Conservation (phyloP, 2,113 vertebrate species). For the Dipodomys spectabilis region DNA sequence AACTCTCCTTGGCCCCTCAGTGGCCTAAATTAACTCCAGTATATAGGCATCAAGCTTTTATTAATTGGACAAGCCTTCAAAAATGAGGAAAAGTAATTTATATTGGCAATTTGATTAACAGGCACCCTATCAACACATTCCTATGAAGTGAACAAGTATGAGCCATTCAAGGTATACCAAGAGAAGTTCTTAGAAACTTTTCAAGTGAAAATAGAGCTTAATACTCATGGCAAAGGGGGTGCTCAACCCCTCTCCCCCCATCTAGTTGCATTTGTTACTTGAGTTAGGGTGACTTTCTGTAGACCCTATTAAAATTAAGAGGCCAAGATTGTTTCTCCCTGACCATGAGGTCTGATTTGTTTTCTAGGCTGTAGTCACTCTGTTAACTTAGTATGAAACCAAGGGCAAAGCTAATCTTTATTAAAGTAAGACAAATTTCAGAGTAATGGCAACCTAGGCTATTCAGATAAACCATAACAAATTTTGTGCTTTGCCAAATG, state of each 20-base stretch:
- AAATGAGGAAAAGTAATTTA: constrained; percentile 72
- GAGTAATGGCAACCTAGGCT: not conserved
- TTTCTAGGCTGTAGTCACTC: not conserved
- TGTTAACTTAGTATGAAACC: not conserved
- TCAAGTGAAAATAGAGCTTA: constrained; percentile 27
- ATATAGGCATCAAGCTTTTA: constrained; percentile 45
- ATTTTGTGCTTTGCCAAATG: not conserved
- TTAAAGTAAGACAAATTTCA: not conserved
- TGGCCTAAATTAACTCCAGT: constrained; percentile 44
- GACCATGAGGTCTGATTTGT: not conserved
- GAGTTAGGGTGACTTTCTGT: not conserved
- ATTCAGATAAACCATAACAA: not conserved
- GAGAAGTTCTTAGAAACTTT: constrained; percentile 62
- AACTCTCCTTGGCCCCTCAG: not conserved
- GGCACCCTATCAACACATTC: constrained; percentile 76
- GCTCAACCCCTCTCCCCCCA: not conserved
- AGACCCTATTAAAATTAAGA: not conserved
- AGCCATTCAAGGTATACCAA: constrained; percentile 61
- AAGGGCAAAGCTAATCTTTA: not conserved
- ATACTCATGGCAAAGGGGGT: not conserved
- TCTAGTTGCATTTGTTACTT: not conserved
- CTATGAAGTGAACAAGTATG: constrained; percentile 72
- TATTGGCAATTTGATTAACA: constrained; percentile 76
- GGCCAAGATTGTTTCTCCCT: not conserved
- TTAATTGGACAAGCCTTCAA: constrained; percentile 73